Conservation (phyloP, 2,888 invertebrate species). For the Tupiocoris notatus region DNA sequence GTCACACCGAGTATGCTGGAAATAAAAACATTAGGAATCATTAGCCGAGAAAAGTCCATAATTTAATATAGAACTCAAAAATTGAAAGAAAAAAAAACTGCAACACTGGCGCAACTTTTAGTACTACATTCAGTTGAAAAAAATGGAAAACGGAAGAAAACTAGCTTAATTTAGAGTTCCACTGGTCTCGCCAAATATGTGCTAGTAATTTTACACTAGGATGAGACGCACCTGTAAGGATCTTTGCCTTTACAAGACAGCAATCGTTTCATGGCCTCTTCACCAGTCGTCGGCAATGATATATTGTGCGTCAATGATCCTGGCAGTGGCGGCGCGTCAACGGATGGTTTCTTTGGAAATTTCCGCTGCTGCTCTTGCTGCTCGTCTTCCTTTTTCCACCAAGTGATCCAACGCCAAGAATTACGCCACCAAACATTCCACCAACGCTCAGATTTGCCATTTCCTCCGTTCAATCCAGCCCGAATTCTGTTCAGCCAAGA, state of each 20-base stretch:
- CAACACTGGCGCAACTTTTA: too few species aligned
- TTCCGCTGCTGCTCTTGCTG: slow-evolving; percentile 28
- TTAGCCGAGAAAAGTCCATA: too few species aligned
- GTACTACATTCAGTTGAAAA: too few species aligned
- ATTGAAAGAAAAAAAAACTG: too few species aligned
- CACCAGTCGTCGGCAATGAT: slow-evolving; percentile 81
- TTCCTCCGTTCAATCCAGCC: not conserved
- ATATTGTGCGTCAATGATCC: slow-evolving; percentile 69
- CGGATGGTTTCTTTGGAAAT: slow-evolving; percentile 51
- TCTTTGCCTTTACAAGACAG: slow-evolving; percentile 93
- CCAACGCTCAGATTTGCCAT: slow-evolving; percentile 25
- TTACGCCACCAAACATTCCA: slow-evolving; percentile 8
- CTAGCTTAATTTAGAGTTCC: too few species aligned
- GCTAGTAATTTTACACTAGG: too few species aligned
- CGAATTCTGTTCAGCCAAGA: slow-evolving; percentile 9
- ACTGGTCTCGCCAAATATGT: too few species aligned
- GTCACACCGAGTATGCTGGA: slow-evolving; percentile 81
- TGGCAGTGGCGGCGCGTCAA: slow-evolving; percentile 50
- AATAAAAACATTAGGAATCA: slow-evolving; percentile 38
- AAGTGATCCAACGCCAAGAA: slow-evolving; percentile 10
- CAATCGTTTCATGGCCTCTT: slow-evolving; percentile 91
- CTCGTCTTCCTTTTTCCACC: slow-evolving; percentile 29
- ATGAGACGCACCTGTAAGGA: slow-evolving; percentile 90
- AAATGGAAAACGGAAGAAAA: too few species aligned
- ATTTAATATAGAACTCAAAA: too few species aligned